Evolutionary conservation across 2,797 vertebrate species (phyloP), one percentile per base, ranked within the genome.

Genomic region (Zalophus californianus): DNA sequence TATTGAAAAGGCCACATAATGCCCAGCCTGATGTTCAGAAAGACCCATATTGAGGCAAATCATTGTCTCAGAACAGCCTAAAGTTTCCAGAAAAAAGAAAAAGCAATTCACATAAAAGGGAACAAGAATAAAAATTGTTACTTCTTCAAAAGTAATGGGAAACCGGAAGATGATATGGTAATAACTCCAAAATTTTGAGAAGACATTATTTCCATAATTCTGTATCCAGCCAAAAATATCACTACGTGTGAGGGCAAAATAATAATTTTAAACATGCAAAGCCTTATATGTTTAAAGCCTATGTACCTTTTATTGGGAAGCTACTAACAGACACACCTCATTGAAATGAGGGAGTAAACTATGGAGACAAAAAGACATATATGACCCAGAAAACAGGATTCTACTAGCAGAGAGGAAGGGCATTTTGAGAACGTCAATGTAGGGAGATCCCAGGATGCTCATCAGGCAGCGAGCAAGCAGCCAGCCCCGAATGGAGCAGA

Each of bases 171-270:
- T 27, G 27, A 75, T 32, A 4, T 41, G 38, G 20, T 52, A 90
- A 48, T 38, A 38, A 90, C 48, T 54, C 79, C 6, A 70, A 91
- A 72, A 27, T 92, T 96, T 96, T 88, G 77, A 93, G 82, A 75
- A 85, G 88, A 75, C 32, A 27, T 20, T 15, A 93, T 60, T 95
- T 96, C 16, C 21, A 8, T 13, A 32, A 48, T 78, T 92, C 15
- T 86, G 50, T 29, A 38, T 44, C 15, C 25, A 83, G 54, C 38
- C 66, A 50, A 86, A 86, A 50, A n/a, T 62, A 29, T 35, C 44
- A 29, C 29, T 50, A 56, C 70, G 9, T 52, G 32, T 41, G 27
- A 77, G 23, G 11, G 62, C 16, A 86, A 83, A 75, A 50, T 80
- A 75, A 73, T 73, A 64, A 60, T 64, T 90, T 85, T 58, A 68